Conservation (phyloP, 2,888 invertebrate species). For the Lasioglossum calceatum region DNA sequence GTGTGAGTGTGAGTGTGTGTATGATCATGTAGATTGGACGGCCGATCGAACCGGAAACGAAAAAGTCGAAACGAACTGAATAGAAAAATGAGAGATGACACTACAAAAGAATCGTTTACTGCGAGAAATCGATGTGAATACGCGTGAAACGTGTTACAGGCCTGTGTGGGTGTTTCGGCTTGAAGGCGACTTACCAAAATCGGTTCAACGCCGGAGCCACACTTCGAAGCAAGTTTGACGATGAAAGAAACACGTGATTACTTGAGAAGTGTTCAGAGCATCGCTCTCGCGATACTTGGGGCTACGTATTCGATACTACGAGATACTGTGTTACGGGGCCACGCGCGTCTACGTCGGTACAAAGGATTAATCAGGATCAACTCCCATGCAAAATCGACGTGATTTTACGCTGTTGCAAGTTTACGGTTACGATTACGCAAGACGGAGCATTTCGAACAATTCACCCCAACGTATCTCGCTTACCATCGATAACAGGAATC, state of each 20-base stretch:
- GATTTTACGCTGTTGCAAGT: constrained; percentile 35
- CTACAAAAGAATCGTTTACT: constrained; percentile 29
- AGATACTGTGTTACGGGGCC: constrained; percentile 60
- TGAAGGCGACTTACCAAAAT: constrained; percentile 94
- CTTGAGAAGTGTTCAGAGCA: constrained; percentile 73
- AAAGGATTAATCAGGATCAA: constrained; percentile 46
- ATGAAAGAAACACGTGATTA: constrained; percentile 83
- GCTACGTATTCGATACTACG: constrained; percentile 42
- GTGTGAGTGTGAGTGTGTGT: neutral
- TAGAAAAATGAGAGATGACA: constrained; percentile 17
- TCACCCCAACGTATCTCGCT: neutral
- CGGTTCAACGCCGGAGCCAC: constrained; percentile 91
- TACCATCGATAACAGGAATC: too few species aligned
- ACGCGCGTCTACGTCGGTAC: constrained; percentile 62
- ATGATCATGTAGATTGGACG: constrained; percentile 17
- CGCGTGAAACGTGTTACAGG: constrained; percentile 49
- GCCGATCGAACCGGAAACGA: neutral
- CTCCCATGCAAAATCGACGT: constrained; percentile 65
- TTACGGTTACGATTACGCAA: constrained; percentile 17
- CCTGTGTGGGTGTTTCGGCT: constrained; percentile 59
- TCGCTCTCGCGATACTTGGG: constrained; percentile 44
- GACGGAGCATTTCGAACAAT: neutral
- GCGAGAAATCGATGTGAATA: constrained; percentile 30
- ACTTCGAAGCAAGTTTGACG: constrained; percentile 83
- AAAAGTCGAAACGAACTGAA: neutral